Conservation (phyloP, 1,140 invertebrate genomes). For the Aphidius gifuensis region DNA sequence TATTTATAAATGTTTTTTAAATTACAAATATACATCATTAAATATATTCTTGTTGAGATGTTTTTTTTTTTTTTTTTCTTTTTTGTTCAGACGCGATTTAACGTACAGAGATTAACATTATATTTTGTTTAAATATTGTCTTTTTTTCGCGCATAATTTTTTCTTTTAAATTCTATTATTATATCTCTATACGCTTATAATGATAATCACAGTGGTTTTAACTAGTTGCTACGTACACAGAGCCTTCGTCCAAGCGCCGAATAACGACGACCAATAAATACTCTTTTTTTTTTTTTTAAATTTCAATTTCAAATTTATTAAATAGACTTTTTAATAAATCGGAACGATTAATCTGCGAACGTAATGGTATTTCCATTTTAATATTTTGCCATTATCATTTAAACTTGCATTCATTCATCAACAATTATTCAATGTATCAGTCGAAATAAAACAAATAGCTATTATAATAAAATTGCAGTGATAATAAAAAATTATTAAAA, state of each 20-base stretch:
- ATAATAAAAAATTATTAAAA: not conserved
- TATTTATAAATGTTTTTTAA: conserved; percentile 5
- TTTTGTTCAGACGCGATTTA: not conserved
- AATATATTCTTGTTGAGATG: conserved; percentile 12
- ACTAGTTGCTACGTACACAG: conserved; percentile 44
- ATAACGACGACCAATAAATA: conserved; percentile 19
- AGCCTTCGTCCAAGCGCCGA: conserved; percentile 35
- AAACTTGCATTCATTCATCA: not conserved
- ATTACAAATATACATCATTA: conserved; percentile 4
- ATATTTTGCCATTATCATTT: not conserved
- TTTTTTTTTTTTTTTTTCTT: conserved; percentile 7
- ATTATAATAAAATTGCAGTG: not conserved
- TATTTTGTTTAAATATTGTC: conserved; percentile 28
- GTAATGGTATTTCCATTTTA: conserved; percentile 12
- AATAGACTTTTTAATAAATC: not conserved
- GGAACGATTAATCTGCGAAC: conserved; percentile 26
- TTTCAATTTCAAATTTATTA: not conserved
- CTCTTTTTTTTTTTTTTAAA: conserved; percentile 1
- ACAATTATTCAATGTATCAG: not conserved
- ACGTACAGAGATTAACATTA: too few relatives aligned
- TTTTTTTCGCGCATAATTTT: conserved; percentile 21
- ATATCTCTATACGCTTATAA: conserved; percentile 37
- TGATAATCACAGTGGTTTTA: conserved; percentile 45
- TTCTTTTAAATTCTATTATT: conserved; percentile 2
- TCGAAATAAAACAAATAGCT: not conserved